Evolutionary conservation across 2,113 vertebrate genomes (phyloP), one percentile per base, ranked within the genome.

Genomic region (Stigmatopora argus): DNA sequence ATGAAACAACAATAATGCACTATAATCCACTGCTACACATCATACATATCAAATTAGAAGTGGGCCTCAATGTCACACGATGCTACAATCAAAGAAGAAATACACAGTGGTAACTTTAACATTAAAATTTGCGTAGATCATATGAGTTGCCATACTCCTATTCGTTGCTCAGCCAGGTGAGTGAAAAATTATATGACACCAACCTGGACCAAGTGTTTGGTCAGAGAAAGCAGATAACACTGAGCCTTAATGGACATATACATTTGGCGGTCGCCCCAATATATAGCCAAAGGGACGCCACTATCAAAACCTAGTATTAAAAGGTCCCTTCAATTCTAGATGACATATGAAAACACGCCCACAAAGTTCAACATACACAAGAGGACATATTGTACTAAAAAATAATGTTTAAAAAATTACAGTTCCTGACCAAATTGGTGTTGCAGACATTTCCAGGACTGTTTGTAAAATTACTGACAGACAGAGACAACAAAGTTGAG

Each of bases 381-480:
- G 6, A 10, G 38, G 9, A 41, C 38, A 41, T 41, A 41, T 41
- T 10, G 38, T 41, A 41, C 38, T 8, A 7, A 41, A 41, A 8
- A 41, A 41, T 10, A 41, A 41, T 41, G 9, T 31, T 31, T 31
- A 41, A 10, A 41, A 41, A 41, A 41, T 41, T 31, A 31, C 26
- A 31, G 26, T 31, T 31, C 26, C 2, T 41, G 38, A 8, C 9
- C 7, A 41, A 41, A 41, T 41, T 7, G 38, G 38, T 41, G 38
- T 41, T 41, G 38, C 38, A 14, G 18, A 53, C 12, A 53, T 53
- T 23, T 53, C 52, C 52, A 6, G 23, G 21, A 13, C 21, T 26
- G 7, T n/a, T 26, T 21, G 8, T 66, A 68, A 78, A 81, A 70
- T 74, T 73, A 74, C 51, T 67, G 64, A 65, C 67, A 71, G 64